Percentiles rank a stretch among this genome's conserved stretches.
Evolutionary conservation across 1,140 invertebrate species (phyloP).

Genomic region (Forficula auricularia): DNA sequence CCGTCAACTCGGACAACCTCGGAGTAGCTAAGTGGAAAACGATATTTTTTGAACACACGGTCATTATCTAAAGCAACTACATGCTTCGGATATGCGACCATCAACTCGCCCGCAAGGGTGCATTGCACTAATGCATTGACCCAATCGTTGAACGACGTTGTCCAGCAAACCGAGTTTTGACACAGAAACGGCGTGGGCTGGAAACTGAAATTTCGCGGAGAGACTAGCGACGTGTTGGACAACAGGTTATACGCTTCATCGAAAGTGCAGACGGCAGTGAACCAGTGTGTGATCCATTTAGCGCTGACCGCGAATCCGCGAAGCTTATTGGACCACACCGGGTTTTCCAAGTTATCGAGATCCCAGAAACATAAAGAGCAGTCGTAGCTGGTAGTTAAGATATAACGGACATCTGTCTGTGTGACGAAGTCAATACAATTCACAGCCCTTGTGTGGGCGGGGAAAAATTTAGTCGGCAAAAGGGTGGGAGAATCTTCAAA

Average conservation of each 20-base stretch:
- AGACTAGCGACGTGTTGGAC: too few species aligned
- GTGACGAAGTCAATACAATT: constrained; percentile 26
- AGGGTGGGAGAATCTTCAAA: constrained; percentile 19
- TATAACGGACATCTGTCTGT: constrained; percentile 21
- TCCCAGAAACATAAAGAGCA: constrained; percentile 33
- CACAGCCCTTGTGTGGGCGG: constrained; percentile 26
- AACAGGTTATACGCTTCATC: constrained; percentile 11
- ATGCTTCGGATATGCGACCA: constrained; percentile 25
- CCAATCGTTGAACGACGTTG: constrained; percentile 14
- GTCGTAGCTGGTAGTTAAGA: constrained; percentile 28
- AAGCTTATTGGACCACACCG: constrained; percentile 19
- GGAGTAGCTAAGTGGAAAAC: constrained; percentile 12
- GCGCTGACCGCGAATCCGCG: constrained; percentile 24
- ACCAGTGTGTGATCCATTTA: constrained; percentile 28
- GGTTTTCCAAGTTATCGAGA: constrained; percentile 23
- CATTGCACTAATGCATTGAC: constrained; percentile 27
- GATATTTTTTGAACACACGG: constrained; percentile 17
- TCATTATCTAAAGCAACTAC: constrained; percentile 22
- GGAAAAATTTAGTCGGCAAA: constrained; percentile 26
- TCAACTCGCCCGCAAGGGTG: constrained; percentile 26
- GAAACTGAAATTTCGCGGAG: too few species aligned
- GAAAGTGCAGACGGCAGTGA: constrained; percentile 15
- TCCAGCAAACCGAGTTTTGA: too few species aligned
- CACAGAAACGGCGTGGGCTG: too few species aligned
- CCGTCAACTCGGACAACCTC: too few species aligned